phyloP scores from a whole-genome alignment of 2,888 invertebrate species.

The Amiota mariae region DNA sequence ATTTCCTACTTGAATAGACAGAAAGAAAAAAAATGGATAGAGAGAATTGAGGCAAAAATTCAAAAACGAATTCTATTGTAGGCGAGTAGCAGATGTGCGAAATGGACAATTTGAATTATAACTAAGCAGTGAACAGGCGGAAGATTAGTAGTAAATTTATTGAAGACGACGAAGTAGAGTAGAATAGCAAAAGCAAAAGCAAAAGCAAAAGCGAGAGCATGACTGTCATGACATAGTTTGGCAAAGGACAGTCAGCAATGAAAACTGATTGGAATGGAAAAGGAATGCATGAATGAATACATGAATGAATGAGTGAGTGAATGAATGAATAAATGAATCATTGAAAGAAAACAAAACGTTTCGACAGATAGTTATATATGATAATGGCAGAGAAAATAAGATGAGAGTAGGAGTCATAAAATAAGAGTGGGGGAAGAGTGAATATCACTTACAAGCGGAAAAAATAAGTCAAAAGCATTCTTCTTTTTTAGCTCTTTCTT shows the following conservation, averaged over 20 bases:
- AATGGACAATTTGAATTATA: slow-evolving; percentile 67
- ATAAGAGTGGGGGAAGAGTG: background rate
- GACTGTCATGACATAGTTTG: slow-evolving; percentile 5
- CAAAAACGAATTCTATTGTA: background rate
- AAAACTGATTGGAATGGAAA: background rate
- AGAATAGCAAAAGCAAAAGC: slow-evolving; percentile 4
- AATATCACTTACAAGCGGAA: background rate
- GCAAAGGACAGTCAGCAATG: background rate
- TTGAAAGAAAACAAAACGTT: too few species aligned
- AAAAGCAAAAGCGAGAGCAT: background rate
- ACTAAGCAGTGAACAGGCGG: slow-evolving; percentile 39
- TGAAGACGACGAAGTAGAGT: background rate
- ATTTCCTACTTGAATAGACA: background rate
- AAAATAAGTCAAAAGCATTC: background rate
- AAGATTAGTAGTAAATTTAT: slow-evolving; percentile 21
- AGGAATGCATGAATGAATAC: too few species aligned
- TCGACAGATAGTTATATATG: too few species aligned
- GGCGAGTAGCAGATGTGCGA: slow-evolving; percentile 60
- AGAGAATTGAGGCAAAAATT: background rate
- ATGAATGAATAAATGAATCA: too few species aligned
- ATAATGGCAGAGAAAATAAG: background rate
- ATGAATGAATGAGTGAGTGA: too few species aligned
- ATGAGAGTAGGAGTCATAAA: background rate
- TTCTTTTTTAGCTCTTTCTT: background rate
- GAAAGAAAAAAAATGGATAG: background rate